These are phyloP conservation scores for Drosophila bocki DNA, from an alignment of 1,140 invertebrate species.

Conservation along the genomic window DNA sequence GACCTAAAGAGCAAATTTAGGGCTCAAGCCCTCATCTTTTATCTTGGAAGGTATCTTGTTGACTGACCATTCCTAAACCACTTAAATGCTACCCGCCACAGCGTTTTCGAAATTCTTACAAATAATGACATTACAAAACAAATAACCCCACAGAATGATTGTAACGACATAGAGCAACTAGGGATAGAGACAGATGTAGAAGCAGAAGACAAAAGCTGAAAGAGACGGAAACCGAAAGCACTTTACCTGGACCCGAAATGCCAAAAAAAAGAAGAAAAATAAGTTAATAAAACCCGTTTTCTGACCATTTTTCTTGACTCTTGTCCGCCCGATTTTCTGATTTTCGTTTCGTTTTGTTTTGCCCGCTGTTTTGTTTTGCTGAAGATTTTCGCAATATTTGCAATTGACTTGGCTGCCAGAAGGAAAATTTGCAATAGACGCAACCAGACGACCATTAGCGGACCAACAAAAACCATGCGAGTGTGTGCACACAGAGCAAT, in stretches of 20 bases:
- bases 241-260: constrained; percentile 29
- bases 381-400: constrained; percentile 79
- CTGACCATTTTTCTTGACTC: constrained; percentile 34
- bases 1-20: background rate
- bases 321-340: constrained; percentile 34
- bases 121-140: constrained; percentile 35
- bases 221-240: constrained; percentile 47
- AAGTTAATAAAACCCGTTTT: constrained; percentile 61
- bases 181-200: constrained; percentile 8
- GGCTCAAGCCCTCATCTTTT: background rate
- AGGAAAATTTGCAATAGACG: constrained; percentile 70
- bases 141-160: constrained; percentile 46
- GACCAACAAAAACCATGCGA: constrained; percentile 52
- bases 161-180: constrained; percentile 27
- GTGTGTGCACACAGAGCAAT: constrained; percentile 52
- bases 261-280: constrained; percentile 20
- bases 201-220: constrained; percentile 27
- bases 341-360: constrained; percentile 38
- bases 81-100: constrained; percentile 21
- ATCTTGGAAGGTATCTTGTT: constrained; percentile 6
- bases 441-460: constrained; percentile 58
- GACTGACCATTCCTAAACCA: constrained; percentile 19
- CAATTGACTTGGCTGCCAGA: constrained; percentile 60
- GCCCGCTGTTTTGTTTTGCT: constrained; percentile 64
- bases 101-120: constrained; percentile 28